Conservation (phyloP, 2,113 vertebrate species). For the Corapipo altera region DNA sequence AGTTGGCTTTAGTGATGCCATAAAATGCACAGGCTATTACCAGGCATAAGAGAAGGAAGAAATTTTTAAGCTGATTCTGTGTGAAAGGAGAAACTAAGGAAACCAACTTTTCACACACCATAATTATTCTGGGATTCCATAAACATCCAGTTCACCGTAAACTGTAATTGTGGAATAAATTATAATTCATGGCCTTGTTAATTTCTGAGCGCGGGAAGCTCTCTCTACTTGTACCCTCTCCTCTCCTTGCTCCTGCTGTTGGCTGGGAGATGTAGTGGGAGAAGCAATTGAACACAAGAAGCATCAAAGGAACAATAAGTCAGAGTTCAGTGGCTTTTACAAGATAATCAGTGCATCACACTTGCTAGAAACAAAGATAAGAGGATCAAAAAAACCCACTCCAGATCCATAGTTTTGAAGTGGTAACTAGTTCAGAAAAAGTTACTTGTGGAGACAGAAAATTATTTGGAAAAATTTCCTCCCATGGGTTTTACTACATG, state of each 20-base stretch:
- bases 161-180: background rate
- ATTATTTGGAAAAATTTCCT: background rate
- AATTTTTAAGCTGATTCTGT: background rate
- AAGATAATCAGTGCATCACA: background rate
- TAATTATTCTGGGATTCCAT: background rate
- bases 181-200: background rate
- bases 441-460: background rate
- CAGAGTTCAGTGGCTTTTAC: background rate
- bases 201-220: background rate
- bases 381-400: background rate
- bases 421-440: background rate
- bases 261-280: background rate
- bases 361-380: background rate
- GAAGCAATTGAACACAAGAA: background rate
- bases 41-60: background rate
- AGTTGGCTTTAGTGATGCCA: background rate
- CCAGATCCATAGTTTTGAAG: background rate
- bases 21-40: background rate
- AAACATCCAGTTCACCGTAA: background rate
- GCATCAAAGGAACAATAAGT: constrained; percentile 7
- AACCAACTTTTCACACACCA: background rate
- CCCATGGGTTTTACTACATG: background rate
- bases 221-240: background rate
- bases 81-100: background rate
- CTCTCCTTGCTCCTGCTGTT: background rate